Base-by-base conservation (phyloP, 2,113 vertebrate genomes). In the Cercocebus atys region DNA sequence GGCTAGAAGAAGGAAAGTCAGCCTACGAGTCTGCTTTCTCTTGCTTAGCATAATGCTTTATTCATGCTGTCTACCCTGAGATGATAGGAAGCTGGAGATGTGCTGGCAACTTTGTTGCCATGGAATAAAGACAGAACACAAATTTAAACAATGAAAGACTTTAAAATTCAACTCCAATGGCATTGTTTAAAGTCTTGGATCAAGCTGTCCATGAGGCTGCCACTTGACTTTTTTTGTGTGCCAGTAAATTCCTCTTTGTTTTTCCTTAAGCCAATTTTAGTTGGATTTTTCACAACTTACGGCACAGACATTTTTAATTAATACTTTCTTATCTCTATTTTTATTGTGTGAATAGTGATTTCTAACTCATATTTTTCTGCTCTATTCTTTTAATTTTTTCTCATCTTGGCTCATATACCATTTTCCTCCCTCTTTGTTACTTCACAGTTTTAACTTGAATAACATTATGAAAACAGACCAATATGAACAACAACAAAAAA, bases 401-500 rank as follows among this genome's bases (percentile, higher is more conserved):
- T 55, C 57, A 90, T 59, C 32, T n/a, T 64, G 61, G 3, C 5
- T 50, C 3, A 14, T 40, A 5, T 52, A 61, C 8, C 11, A 20
- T 73, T 75, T 73, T 12, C 10, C 23, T 50, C 11, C 25, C 5
- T 82, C 38, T 50, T 50, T 30, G 32, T 66, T 76, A 50, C 25
- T 94, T 87, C 38, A 76, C 4, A 85, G 35, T 85, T 96, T 96
- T 84, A 89, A 66, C 6, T 43, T 79, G 35, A 95, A 66, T 35
- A 47, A 78, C 84, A 88, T 93, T 92, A 35, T 81, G 43, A 95
- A 94, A 94, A 97, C 40, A 68, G 59, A 55, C 35, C 40, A 20
- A 47, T 5, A 25, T 45, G 81, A 95, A 43, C 22, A 81, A 45
- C 43, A 84, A 92, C 94, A 22, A 85, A 84, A 94, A 96, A 93